Conservation (phyloP, 2,113 vertebrate genomes). For the Ia io region DNA sequence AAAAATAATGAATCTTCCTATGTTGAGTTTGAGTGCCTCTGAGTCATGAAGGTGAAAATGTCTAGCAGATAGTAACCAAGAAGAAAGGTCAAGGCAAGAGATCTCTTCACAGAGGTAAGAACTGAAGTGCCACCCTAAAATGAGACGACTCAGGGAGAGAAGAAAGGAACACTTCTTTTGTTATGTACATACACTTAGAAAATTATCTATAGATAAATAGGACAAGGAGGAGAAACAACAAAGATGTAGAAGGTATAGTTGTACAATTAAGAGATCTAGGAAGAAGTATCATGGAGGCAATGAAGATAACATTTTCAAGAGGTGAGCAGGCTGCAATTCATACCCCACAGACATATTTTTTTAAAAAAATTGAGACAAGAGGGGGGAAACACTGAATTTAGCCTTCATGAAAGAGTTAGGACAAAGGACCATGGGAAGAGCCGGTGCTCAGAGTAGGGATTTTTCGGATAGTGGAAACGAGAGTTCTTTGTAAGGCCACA, state of each 20-base stretch:
- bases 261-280: neutral
- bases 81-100: neutral
- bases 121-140: neutral
- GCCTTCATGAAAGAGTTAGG: neutral
- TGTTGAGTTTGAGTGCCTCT: neutral
- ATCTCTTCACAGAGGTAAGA: neutral
- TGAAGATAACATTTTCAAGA: neutral
- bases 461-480: constrained; percentile 16
- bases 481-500: neutral
- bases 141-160: neutral
- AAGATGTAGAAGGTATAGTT: neutral
- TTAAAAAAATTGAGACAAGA: neutral
- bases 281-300: neutral
- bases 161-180: neutral
- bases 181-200: neutral
- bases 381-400: neutral
- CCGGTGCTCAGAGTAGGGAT: too few relatives aligned
- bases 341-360: neutral
- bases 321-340: neutral
- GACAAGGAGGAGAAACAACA: neutral
- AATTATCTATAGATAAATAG: neutral
- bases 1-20: neutral
- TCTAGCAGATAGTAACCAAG: neutral
- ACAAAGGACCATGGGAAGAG: neutral
- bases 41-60: neutral